These are phyloP conservation scores for Acomys russatus DNA, from an alignment of 2,797 vertebrate genomes.

Conservation along the genomic window DNA sequence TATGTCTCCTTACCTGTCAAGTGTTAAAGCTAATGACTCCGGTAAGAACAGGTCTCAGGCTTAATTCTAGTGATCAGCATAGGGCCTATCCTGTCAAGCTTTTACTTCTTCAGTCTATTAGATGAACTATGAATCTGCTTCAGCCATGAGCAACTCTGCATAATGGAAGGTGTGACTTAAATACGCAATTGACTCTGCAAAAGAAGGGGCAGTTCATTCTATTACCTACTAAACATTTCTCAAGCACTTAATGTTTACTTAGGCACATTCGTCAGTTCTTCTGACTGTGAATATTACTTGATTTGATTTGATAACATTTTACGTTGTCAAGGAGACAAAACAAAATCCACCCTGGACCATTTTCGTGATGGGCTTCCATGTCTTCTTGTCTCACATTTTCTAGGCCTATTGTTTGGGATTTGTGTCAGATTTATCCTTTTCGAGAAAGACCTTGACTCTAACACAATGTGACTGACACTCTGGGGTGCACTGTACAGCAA, in stretches of 20 bases:
- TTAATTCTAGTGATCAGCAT: slow-evolving; percentile 41
- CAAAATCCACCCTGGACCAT: background rate
- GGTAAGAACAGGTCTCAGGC: slow-evolving; percentile 31
- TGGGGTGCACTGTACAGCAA: background rate
- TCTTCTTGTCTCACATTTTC: background rate
- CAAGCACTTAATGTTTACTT: background rate
- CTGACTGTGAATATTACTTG: slow-evolving; percentile 10
- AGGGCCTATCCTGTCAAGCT: background rate
- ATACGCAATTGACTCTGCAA: slow-evolving; percentile 18
- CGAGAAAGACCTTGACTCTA: background rate
- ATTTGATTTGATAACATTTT: slow-evolving; percentile 36
- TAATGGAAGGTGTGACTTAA: slow-evolving; percentile 41
- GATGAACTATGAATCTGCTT: slow-evolving; percentile 44
- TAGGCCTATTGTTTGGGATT: slow-evolving; percentile 24
- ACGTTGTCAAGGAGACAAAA: slow-evolving; percentile 36
- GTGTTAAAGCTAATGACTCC: slow-evolving; percentile 49
- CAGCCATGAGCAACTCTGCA: background rate
- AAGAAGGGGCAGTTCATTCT: slow-evolving; percentile 30
- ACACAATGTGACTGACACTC: background rate
- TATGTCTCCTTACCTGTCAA: slow-evolving; percentile 43
- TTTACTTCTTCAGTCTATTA: slow-evolving; percentile 9
- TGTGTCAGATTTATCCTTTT: slow-evolving; percentile 16
- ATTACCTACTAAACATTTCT: slow-evolving; percentile 57
- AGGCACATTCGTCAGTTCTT: background rate
- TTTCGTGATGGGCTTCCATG: slow-evolving; percentile 27